Conservation (phyloP, 2,113 vertebrate genomes). For the Meles meles region DNA sequence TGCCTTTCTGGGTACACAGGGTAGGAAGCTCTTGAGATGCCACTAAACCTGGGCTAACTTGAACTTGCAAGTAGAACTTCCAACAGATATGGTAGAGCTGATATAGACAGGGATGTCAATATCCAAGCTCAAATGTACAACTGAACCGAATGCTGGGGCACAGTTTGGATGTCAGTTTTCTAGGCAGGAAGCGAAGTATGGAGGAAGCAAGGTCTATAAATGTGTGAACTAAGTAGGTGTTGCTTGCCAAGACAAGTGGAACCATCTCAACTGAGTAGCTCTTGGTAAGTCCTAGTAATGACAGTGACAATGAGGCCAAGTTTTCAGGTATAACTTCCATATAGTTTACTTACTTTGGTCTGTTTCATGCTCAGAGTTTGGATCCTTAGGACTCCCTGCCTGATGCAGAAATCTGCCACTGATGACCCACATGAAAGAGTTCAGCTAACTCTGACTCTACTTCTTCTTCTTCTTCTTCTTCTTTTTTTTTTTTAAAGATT, state of each 20-base stretch:
- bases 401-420: neutral
- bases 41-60: neutral
- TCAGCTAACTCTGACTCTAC: neutral
- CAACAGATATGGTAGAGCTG: neutral
- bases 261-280: neutral
- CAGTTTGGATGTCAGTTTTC: neutral
- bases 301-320: neutral
- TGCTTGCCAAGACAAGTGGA: neutral
- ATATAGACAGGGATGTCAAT: neutral
- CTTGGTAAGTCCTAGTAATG: neutral
- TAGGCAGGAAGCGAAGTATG: neutral
- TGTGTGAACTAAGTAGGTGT: neutral
- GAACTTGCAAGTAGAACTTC: neutral
- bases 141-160: neutral
- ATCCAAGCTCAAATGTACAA: neutral
- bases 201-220: neutral
- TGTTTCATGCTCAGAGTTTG: neutral
- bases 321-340: neutral
- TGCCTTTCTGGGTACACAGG: neutral
- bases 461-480: too few relatives aligned
- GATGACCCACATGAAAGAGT: neutral
- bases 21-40: neutral
- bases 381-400: neutral
- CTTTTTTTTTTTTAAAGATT: too few relatives aligned
- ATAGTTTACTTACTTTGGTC: neutral